Evolutionary conservation across 1,140 invertebrate species (phyloP), one percentile per base, ranked within the genome.

Genomic region (Drosophila albomicans): DNA sequence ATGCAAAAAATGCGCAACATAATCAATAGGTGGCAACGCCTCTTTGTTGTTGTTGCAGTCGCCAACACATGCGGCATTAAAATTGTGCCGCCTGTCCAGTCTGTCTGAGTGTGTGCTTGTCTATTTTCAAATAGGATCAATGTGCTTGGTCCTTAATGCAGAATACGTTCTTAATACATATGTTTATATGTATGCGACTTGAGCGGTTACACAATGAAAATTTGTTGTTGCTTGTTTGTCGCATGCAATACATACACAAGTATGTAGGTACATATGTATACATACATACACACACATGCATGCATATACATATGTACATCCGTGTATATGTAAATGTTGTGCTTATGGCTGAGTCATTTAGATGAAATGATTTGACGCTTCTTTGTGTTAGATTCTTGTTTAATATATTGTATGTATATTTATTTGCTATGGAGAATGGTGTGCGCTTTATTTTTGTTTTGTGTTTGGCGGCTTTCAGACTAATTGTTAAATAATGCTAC

Each of bases 141-240:
- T 43, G 70, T 58, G 28, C 62, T 43, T 15, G 46, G 6, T 67
- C 54, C 70, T 59, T 67, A n/a, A 7, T 48, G 45, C 35, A 49
- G 20, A 32, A 32, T 32, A 32, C 30, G 6, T 32, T 32, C 30
- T 20, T 20, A 3, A 20, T 20, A 20, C 20, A 20, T 20, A 32
- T 32, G 43, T 51, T 64, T 35, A 35, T 57, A 13, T 32, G 30
- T 61, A 32, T 68, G 11, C 3, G 30, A 20, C 28, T 28, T 28
- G n/a, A n/a, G 35, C 57, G 78, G 86, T 84, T 84, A 84, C 82
- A 84, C 82, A 84, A 84, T 84, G 69, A 38, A 38, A 62, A 59
- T 32, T 35, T 66, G 52, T 57, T 41, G 8, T 52, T 49, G n/a
- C 16, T 5, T 57, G 38, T 35, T n/a, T 58, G 32, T 15, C 43